phyloP scores from a whole-genome alignment of 2,797 vertebrate genomes.

The Bovichtus variegatus region DNA sequence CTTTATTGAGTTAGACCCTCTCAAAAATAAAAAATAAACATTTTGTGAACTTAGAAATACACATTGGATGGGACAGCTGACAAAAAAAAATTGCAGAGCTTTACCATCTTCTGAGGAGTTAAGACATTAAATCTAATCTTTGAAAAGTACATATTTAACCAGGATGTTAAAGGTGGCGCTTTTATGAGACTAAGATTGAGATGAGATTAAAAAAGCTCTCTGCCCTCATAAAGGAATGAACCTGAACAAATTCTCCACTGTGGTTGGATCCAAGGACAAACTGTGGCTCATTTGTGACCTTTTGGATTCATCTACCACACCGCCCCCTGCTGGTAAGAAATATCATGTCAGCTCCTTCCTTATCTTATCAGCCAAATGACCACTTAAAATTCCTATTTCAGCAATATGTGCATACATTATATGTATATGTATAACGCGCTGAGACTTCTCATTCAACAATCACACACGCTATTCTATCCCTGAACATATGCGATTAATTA shows the following conservation, averaged over 20 bases:
- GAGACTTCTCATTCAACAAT: too few relatives aligned
- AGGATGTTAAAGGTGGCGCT: not conserved
- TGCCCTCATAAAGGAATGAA: not conserved
- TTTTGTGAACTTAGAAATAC: not conserved
- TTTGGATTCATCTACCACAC: conserved; percentile 22
- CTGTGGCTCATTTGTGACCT: not conserved
- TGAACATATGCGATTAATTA: too few relatives aligned
- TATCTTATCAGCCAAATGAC: too few relatives aligned
- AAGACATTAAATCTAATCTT: not conserved
- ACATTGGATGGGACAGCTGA: too few relatives aligned
- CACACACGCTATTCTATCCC: too few relatives aligned
- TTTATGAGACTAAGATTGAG: not conserved
- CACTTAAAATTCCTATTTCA: too few relatives aligned
- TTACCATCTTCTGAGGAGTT: not conserved
- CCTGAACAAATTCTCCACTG: not conserved
- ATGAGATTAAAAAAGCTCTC: not conserved
- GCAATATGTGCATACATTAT: too few relatives aligned
- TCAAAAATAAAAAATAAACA: too few relatives aligned
- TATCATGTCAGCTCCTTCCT: not conserved
- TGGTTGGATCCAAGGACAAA: conserved; percentile 1
- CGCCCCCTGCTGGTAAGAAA: conserved; percentile 64
- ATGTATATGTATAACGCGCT: too few relatives aligned
- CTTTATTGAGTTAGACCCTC: not conserved
- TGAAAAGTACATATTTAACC: not conserved
- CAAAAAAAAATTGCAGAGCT: not conserved